Percentiles rank a stretch among this genome's conserved stretches.
Evolutionary conservation across 2,888 invertebrate genomes (phyloP).

Genomic region (Macrosoma leucophasiata): DNA sequence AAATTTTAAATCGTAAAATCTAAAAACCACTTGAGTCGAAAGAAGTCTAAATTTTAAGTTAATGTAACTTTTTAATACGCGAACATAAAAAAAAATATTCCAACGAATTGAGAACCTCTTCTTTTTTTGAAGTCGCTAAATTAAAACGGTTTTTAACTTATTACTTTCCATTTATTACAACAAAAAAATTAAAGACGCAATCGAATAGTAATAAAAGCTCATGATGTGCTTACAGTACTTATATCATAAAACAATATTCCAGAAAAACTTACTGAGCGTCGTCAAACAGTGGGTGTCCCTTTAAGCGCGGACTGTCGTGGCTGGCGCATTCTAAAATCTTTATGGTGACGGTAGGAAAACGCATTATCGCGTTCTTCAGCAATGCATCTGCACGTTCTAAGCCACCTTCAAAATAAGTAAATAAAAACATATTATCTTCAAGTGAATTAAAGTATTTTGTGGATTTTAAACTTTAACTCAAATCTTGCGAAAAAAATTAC

Average conservation of each 20-base stretch:
- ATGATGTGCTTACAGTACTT: not conserved
- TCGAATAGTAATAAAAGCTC: not conserved
- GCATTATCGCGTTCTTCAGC: conserved; percentile 34
- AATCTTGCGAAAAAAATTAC: too few species aligned
- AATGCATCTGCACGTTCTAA: conserved; percentile 26
- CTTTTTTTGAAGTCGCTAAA: too few species aligned
- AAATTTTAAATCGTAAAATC: too few species aligned
- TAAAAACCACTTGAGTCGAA: too few species aligned
- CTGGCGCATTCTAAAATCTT: conserved; percentile 30
- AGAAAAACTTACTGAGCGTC: conserved; percentile 19
- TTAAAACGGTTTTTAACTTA: too few species aligned
- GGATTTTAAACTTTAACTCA: conserved; percentile 21
- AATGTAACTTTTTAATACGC: too few species aligned
- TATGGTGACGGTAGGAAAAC: conserved; percentile 33
- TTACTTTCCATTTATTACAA: too few species aligned
- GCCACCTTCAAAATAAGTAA: conserved; percentile 23
- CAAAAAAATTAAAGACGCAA: not conserved
- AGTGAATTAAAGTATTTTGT: conserved; percentile 1
- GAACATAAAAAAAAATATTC: too few species aligned
- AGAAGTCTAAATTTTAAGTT: too few species aligned
- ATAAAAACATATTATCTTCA: conserved; percentile 5
- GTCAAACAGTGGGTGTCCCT: conserved; percentile 21
- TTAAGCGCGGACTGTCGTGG: conserved; percentile 12
- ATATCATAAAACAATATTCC: not conserved
- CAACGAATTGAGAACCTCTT: too few species aligned